These are phyloP conservation scores for Tetramorium simillimum DNA, from an alignment of 1,140 invertebrate genomes.

Conservation along the genomic window DNA sequence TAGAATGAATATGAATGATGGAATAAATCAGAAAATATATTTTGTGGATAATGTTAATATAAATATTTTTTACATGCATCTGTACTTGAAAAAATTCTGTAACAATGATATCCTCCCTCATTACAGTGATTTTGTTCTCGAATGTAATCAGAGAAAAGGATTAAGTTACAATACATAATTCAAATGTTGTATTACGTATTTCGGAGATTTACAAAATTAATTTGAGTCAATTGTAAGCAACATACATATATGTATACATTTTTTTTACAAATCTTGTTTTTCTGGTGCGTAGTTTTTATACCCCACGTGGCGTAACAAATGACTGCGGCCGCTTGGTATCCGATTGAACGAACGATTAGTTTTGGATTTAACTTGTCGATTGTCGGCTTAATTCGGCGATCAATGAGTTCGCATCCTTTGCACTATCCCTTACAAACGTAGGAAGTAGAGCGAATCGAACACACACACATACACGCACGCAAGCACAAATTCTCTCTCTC, in stretches of 20 bases:
- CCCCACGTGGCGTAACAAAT: slow-evolving; percentile 49
- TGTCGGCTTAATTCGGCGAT: slow-evolving; percentile 74
- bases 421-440: slow-evolving; percentile 40
- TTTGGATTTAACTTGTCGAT: slow-evolving; percentile 76
- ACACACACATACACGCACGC: too few relatives aligned
- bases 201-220: not conserved
- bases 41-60: not conserved
- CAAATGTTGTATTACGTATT: not conserved
- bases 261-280: slow-evolving; percentile 18
- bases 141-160: not conserved
- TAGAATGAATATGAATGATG: not conserved
- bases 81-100: not conserved
- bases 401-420: slow-evolving; percentile 53
- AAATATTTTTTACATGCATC: not conserved
- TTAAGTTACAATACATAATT: not conserved
- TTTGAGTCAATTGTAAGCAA: not conserved
- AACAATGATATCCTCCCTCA: not conserved
- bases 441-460: too few relatives aligned
- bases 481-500: too few relatives aligned
- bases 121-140: not conserved
- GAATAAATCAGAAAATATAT: not conserved
- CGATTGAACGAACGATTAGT: slow-evolving; percentile 68
- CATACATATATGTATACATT: not conserved
- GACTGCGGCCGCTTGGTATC: not conserved
- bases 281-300: slow-evolving; percentile 3